Evolutionary conservation across 2,888 invertebrate species (phyloP).

Genomic region (Latrodectus elegans): DNA sequence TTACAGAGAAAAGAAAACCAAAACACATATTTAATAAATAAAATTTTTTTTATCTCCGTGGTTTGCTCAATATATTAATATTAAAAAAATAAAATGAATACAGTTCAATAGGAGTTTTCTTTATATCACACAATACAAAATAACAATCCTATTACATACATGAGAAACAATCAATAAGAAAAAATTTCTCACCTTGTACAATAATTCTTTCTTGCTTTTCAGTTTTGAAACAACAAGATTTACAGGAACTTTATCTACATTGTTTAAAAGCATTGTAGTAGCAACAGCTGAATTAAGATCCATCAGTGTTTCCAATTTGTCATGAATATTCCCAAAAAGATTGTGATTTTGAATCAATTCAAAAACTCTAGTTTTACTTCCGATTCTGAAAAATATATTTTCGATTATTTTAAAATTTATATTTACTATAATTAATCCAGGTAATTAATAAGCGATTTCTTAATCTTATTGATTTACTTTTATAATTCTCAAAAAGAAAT

Average conservation of each 20-base stretch:
- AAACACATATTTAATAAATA: too few relatives aligned
- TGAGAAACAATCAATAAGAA: neutral
- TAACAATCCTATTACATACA: neutral
- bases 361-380: conserved; percentile 90
- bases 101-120: too few relatives aligned
- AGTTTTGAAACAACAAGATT: conserved; percentile 88
- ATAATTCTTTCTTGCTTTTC: conserved; percentile 82
- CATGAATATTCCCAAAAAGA: conserved; percentile 87
- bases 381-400: conserved; percentile 78
- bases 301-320: conserved; percentile 91
- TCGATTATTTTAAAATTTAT: too few relatives aligned
- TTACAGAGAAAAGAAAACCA: too few relatives aligned
- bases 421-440: too few relatives aligned
- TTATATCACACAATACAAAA: neutral
- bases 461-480: too few relatives aligned
- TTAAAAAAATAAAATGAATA: too few relatives aligned
- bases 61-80: too few relatives aligned
- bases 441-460: too few relatives aligned
- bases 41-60: too few relatives aligned
- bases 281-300: conserved; percentile 88
- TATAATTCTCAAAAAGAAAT: too few relatives aligned
- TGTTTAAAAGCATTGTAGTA: conserved; percentile 86
- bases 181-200: conserved; percentile 81
- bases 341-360: conserved; percentile 88
- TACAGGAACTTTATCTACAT: conserved; percentile 81